Conservation (phyloP, 2,888 invertebrate genomes). For the Odontocolon sp. region DNA sequence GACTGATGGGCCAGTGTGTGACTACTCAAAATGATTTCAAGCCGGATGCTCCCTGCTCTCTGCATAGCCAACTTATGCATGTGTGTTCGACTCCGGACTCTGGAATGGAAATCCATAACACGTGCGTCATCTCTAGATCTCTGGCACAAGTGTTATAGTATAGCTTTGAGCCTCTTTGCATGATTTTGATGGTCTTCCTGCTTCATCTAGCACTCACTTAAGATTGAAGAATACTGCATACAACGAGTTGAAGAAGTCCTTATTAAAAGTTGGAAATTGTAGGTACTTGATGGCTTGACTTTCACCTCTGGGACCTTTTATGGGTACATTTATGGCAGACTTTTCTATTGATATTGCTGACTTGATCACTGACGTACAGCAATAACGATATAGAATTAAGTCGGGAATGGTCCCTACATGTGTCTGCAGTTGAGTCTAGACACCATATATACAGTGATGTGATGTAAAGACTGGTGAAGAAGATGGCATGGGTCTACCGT, state of each 20-base stretch:
- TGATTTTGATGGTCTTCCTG: not conserved
- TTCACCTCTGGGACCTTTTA: too few species aligned
- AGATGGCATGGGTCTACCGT: constrained; percentile 31
- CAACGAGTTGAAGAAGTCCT: too few species aligned
- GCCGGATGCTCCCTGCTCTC: constrained; percentile 35
- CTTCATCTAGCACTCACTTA: not conserved
- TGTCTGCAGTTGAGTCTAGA: too few species aligned
- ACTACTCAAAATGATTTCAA: constrained; percentile 49
- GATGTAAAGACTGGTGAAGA: constrained; percentile 13
- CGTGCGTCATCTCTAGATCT: constrained; percentile 34
- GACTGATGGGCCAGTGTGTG: constrained; percentile 46
- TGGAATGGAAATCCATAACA: constrained; percentile 18
- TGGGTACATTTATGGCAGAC: too few species aligned
- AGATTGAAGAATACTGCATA: too few species aligned
- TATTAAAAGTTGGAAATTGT: too few species aligned
- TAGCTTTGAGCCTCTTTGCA: not conserved
- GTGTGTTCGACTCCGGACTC: constrained; percentile 9
- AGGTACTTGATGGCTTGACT: too few species aligned
- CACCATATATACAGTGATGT: not conserved
- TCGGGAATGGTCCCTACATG: too few species aligned
- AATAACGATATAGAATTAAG: too few species aligned
- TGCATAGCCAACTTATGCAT: not conserved
- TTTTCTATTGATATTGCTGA: too few species aligned
- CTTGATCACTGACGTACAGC: too few species aligned
- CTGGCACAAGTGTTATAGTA: constrained; percentile 17